Percentiles rank a stretch among this genome's conserved stretches.
phyloP scores from a whole-genome alignment of 2,113 vertebrate species.

The Mesitornis unicolor region DNA sequence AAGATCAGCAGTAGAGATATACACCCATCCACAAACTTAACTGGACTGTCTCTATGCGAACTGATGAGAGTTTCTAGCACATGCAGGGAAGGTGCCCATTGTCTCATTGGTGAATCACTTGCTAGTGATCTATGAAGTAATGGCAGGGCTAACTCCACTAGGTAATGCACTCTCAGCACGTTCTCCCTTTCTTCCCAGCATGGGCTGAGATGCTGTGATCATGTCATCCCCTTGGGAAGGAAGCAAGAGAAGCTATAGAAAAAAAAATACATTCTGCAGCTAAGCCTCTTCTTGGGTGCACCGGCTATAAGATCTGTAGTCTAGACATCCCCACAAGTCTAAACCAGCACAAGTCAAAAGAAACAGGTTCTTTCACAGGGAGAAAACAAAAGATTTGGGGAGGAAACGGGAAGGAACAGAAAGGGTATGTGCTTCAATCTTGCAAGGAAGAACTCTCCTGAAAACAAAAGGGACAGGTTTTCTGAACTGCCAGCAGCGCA shows the following conservation, averaged over 20 bases:
- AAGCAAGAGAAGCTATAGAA: not conserved
- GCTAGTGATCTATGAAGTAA: not conserved
- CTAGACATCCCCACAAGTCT: slow-evolving; percentile 6
- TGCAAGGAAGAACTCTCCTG: not conserved
- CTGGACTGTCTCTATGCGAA: not conserved
- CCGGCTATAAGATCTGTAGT: not conserved
- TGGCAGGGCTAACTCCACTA: slow-evolving; percentile 15
- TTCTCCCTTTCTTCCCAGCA: slow-evolving; percentile 17
- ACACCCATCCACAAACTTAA: not conserved
- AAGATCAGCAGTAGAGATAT: not conserved
- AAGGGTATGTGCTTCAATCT: not conserved
- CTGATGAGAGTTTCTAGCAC: not conserved
- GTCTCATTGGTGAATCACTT: slow-evolving; percentile 13
- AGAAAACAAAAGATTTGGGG: not conserved
- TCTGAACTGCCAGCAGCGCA: not conserved
- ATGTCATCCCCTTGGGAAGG: not conserved
- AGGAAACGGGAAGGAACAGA: not conserved
- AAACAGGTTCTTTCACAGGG: not conserved
- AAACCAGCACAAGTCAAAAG: not conserved
- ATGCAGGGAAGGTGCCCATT: not conserved
- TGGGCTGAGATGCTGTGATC: slow-evolving; percentile 40
- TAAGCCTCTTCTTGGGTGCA: not conserved
- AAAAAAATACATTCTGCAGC: slow-evolving; percentile 23
- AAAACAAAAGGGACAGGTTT: slow-evolving; percentile 4
- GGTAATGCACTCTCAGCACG: slow-evolving; percentile 49